A percentile compares a stretch with the other conserved stretches of the same genome.
These are phyloP conservation scores for Chloromyia formosa DNA, from an alignment of 2,888 invertebrate genomes.

Conservation along the genomic window DNA sequence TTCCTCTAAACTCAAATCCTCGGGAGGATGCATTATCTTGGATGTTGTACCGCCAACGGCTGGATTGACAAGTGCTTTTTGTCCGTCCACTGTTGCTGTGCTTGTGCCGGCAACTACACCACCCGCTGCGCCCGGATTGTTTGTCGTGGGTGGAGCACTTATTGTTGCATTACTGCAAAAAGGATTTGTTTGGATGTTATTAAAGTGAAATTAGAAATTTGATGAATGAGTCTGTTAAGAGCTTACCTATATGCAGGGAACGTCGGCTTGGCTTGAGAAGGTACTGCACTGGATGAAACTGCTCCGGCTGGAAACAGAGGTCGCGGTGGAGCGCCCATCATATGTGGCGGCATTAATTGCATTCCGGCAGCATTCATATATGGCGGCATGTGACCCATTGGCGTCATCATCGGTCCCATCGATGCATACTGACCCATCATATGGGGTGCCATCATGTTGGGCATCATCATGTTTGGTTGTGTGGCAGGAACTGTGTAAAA, in stretches of 20 bases:
- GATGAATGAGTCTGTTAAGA: no score
- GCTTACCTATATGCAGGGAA: constrained; percentile 80
- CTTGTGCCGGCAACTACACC: constrained; percentile 75
- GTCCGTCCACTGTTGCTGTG: constrained; percentile 53
- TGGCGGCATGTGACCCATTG: constrained; percentile 76
- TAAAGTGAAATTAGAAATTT: background rate
- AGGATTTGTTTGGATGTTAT: background rate
- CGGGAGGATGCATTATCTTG: constrained; percentile 92
- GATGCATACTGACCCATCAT: constrained; percentile 68
- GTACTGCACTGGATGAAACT: constrained; percentile 68
- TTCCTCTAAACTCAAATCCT: constrained; percentile 91
- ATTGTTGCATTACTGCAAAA: constrained; percentile 74
- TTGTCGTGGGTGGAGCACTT: constrained; percentile 76
- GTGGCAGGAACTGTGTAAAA: constrained; percentile 60
- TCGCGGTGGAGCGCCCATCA: constrained; percentile 72
- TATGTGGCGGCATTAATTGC: constrained; percentile 68
- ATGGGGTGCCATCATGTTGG: constrained; percentile 69
- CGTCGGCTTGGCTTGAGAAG: constrained; percentile 74
- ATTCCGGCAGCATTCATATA: constrained; percentile 75
- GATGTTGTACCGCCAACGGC: constrained; percentile 81
- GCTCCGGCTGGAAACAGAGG: constrained; percentile 86
- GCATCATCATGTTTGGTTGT: constrained; percentile 71
- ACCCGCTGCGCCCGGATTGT: constrained; percentile 54
- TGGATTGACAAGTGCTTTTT: constrained; percentile 70
- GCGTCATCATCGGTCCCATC: constrained; percentile 72